These are phyloP conservation scores for Montipora cactus DNA, from an alignment of 64 coral and sea anemone species.

Conservation along the genomic window DNA sequence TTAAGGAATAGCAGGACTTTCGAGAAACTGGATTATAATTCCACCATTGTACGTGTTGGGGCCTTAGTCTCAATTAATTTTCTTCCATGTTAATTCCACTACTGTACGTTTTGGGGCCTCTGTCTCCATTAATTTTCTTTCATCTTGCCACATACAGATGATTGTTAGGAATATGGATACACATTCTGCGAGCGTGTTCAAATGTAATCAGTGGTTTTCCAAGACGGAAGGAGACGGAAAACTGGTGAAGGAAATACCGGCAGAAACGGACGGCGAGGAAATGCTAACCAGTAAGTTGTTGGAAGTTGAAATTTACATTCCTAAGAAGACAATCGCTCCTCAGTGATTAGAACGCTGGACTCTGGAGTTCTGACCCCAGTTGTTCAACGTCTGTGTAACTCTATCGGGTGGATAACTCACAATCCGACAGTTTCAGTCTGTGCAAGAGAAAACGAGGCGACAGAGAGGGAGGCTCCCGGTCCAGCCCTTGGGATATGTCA, in stretches of 20 bases:
- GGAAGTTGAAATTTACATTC: background rate
- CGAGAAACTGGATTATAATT: background rate
- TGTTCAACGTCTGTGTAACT: no score
- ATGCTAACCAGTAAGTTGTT: conserved; percentile 20
- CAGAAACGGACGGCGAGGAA: conserved; percentile 77
- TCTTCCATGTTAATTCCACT: background rate
- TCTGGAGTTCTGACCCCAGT: background rate
- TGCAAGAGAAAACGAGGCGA: no score
- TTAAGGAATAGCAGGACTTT: no score
- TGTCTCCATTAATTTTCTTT: background rate
- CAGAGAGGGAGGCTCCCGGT: no score
- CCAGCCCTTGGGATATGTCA: no score
- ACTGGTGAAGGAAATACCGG: conserved; percentile 78
- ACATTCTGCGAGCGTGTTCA: conserved; percentile 79
- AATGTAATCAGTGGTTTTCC: conserved; percentile 94
- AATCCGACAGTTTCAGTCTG: no score
- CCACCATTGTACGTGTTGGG: no score
- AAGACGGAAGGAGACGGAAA: conserved; percentile 83
- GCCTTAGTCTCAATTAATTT: background rate
- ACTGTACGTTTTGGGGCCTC: no score
- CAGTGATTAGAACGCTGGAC: background rate
- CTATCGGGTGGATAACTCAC: no score
- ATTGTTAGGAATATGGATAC: conserved; percentile 86
- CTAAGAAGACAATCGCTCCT: background rate
- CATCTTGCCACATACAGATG: conserved; percentile 45